Evolutionary conservation across 2,113 vertebrate species (phyloP).

Genomic region (Corythaeola cristata): DNA sequence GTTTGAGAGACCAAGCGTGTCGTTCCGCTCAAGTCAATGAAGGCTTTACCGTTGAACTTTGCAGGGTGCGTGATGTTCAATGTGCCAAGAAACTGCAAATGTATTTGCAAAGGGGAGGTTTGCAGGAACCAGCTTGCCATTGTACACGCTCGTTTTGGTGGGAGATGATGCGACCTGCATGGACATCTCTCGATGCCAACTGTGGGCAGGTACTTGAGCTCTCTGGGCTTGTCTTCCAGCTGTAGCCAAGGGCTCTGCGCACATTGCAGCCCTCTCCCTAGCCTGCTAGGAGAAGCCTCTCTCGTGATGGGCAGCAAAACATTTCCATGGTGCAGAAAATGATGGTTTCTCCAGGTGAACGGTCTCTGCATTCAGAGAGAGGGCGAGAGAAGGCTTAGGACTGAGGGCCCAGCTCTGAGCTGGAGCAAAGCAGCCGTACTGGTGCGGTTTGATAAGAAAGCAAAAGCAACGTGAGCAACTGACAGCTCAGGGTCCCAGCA

Average conservation of each 20-base stretch:
- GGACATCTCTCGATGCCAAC: neutral
- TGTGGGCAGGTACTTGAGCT: neutral
- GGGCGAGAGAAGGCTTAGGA: neutral
- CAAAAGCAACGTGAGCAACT: neutral
- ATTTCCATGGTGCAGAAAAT: rapidly evolving
- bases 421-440: neutral
- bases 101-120: neutral
- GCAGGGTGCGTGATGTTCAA: rapidly evolving
- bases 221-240: neutral
- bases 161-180: rapidly evolving
- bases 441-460: neutral
- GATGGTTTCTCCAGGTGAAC: rapidly evolving
- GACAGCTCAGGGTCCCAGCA: neutral
- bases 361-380: neutral
- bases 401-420: neutral
- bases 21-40: rapidly evolving
- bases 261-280: neutral
- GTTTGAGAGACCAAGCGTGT: neutral
- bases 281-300: neutral
- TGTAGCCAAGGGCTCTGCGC: neutral
- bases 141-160: rapidly evolving
- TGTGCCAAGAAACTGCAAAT: neutral
- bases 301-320: neutral
- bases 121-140: neutral
- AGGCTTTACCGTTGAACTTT: rapidly evolving